These are phyloP conservation scores for Lepeophtheirus nordmannii DNA, from an alignment of 2,888 invertebrate genomes.

Conservation along the genomic window DNA sequence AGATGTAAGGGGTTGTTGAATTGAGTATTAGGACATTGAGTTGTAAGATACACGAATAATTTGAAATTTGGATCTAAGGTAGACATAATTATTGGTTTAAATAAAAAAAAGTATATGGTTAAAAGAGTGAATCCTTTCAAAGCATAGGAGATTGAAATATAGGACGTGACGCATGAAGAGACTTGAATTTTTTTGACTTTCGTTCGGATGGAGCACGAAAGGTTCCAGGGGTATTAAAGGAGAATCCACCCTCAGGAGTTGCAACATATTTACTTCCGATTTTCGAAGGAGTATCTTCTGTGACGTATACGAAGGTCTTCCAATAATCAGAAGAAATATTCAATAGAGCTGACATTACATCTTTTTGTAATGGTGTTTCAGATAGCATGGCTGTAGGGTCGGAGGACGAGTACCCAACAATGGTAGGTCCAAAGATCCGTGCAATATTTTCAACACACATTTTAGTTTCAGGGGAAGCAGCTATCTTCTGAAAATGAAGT, in stretches of 20 bases:
- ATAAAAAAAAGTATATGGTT: too few species aligned
- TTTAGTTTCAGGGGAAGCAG: constrained; percentile 65
- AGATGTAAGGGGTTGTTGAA: too few species aligned
- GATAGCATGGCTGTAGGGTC: constrained; percentile 12
- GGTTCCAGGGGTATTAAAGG: background rate
- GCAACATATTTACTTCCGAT: background rate
- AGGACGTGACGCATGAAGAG: background rate
- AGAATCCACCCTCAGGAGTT: background rate
- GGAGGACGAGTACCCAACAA: constrained; percentile 69
- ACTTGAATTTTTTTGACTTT: background rate
- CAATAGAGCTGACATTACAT: constrained; percentile 51
- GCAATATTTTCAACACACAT: constrained; percentile 82
- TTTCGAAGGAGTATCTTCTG: background rate
- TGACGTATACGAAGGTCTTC: constrained; percentile 43
- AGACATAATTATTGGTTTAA: too few species aligned
- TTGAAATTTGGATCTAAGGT: too few species aligned
- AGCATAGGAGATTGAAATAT: background rate
- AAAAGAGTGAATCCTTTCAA: background rate
- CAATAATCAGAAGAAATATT: constrained; percentile 58
- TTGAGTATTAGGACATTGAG: too few species aligned
- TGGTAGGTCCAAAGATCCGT: constrained; percentile 80
- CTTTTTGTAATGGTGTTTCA: constrained; percentile 2
- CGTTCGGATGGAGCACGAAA: background rate
- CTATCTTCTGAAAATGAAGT: constrained; percentile 71
- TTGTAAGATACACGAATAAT: too few species aligned